Base-by-base conservation (phyloP, 2,113 vertebrate genomes). In the Tursiops truncatus region DNA sequence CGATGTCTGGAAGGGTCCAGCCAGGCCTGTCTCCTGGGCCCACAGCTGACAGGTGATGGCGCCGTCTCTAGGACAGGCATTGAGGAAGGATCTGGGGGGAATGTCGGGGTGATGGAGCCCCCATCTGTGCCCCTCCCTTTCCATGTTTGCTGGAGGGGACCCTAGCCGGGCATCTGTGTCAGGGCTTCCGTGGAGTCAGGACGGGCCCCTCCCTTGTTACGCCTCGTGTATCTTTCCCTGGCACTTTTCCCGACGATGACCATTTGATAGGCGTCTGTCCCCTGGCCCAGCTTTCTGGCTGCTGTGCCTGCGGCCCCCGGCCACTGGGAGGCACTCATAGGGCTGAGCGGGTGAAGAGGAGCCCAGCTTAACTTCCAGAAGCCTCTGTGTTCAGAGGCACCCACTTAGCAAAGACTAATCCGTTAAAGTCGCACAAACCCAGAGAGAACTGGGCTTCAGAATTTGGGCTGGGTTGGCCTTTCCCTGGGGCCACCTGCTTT, bases 251-350 rank as follows among this genome's bases (percentile, higher is more conserved):
- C 17, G 4, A 25, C 9, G 1, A 0, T 10, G 74, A 4, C 62
- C 44, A 8, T 2, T 1, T 6, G 4, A 21, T 0, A 14, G 44
- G 13, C 2, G 6, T 50, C 33, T 21, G 60, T 10, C 60, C 53
- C 44, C 33, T 3, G 18, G 8, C 17, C 33, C 6, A 21, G 81
- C 38, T 63, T 63, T 65, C 62, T 38, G 33, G 47, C 63, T 21
- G 2, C 63, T 23, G 65, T 6, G 65, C 33, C 84, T 70, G 84
- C 14, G 1, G 15, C 65, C 47, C 31, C 47, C 31, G 53, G 70
- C 86, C 56, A 21, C 86, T 36, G 2, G 18, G 53, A 9, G 58
- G 73, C 4, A 11, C 70, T 74, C 23, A 11, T 1, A 38, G 58
- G 31, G 31, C 87, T 63, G 70, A 47, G 56, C 8, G 0, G 71